These are phyloP conservation scores for Chionis minor DNA, from an alignment of 2,113 vertebrate genomes.

Conservation along the genomic window DNA sequence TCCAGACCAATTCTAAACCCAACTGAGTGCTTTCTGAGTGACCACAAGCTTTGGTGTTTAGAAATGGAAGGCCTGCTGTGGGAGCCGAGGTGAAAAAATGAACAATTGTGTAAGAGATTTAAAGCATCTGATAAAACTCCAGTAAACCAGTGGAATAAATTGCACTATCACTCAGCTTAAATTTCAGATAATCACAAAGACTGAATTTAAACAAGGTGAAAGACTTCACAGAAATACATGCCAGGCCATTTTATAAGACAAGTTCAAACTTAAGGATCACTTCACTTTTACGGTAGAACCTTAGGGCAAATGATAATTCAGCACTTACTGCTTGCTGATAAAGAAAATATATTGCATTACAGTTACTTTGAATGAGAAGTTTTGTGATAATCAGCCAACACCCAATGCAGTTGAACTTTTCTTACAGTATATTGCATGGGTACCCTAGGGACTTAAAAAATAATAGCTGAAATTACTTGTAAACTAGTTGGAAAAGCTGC, in stretches of 20 bases:
- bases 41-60: background rate
- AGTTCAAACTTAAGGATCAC: background rate
- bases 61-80: background rate
- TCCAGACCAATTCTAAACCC: background rate
- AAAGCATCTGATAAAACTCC: background rate
- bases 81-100: background rate
- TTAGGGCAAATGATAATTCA: background rate
- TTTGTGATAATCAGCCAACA: background rate
- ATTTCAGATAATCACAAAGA: background rate
- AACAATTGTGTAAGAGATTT: background rate
- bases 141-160: background rate
- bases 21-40: fast-evolving
- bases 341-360: background rate
- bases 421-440: background rate
- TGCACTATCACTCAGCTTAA: background rate
- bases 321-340: background rate
- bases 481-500: background rate
- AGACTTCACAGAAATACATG: background rate
- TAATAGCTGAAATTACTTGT: background rate
- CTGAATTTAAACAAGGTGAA: background rate
- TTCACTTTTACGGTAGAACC: background rate
- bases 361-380: background rate
- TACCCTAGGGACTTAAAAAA: background rate
- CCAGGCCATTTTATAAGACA: background rate
- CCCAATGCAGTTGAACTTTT: background rate